Evolutionary conservation across 1,140 invertebrate species (phyloP).

Genomic region (Camponotus pennsylvanicus): DNA sequence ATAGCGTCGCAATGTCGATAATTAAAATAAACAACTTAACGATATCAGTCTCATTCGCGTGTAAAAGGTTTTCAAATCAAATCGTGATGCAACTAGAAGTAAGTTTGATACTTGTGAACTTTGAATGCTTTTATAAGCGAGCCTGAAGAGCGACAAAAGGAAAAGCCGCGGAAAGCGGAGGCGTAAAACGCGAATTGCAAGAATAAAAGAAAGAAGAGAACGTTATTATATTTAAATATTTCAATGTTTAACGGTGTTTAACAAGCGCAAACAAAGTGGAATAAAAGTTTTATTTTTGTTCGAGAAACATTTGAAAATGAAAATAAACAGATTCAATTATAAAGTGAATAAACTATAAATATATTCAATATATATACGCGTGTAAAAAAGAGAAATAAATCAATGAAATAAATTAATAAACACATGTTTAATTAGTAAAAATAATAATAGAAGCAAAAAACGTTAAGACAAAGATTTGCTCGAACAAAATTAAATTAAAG

Average conservation of each 20-base stretch:
- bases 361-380: too few relatives aligned
- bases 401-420: neutral
- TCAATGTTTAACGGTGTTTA: slow-evolving; percentile 13
- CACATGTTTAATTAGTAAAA: neutral
- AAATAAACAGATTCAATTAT: neutral
- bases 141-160: neutral
- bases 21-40: slow-evolving; percentile 41
- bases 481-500: neutral
- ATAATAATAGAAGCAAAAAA: neutral
- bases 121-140: slow-evolving; percentile 23
- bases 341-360: neutral
- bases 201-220: neutral
- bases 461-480: neutral
- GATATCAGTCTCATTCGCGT: neutral
- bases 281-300: neutral
- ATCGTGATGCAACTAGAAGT: slow-evolving; percentile 11
- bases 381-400: neutral
- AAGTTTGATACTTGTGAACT: slow-evolving; percentile 33
- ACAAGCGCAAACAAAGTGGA: too few relatives aligned
- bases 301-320: neutral
- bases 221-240: neutral
- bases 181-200: neutral
- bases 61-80: slow-evolving; percentile 17
- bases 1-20: slow-evolving; percentile 9
- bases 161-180: neutral